Base-by-base conservation (phyloP, 2,888 invertebrate genomes). In the Drosophila testacea region DNA sequence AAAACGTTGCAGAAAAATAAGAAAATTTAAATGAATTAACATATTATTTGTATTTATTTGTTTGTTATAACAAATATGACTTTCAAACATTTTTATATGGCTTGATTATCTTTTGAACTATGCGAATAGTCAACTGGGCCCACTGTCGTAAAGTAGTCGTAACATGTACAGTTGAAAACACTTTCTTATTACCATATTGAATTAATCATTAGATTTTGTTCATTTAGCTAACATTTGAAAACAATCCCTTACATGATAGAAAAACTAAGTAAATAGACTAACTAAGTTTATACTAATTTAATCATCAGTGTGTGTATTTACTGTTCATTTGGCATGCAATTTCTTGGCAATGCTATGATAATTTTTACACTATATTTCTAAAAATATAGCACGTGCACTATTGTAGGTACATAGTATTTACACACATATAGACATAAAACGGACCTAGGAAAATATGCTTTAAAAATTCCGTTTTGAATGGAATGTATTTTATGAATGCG, bases 121-220 rank as follows among this genome's bases (percentile, higher is more conserved):
- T 36, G 10, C 1, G 6, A 44, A 6, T 6, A 11, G 30, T 39
- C 6, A 39, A 32, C 13, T 28, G 4, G 10, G 6, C 7, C 44
- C 32, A 34, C 34, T 46, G 56, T 27, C 22, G 42, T 42, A 11
- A 42, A 11, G 42, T 42, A 41, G 42, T 10, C 22, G 22, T 22
- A 22, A 22, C 10, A 42, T 22, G 11, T 28, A 34, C 16, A 55
- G 42, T 42, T 16, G 22, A 7, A 39, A 28, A 42, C 32, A 6
- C 30, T 30, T 39, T 22, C 41, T 13, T 34, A 51, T 60, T 42
- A 42, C 10, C 60, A 60, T 60, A 50, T 32, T 59, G 48, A 38
- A 59, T 59, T 50, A 59, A 50, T 38, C 38, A 62, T 55, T 47
- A 38, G 39, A 10, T 39, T 39, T 32, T 32, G 62, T 42, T 44